These are phyloP conservation scores for Penaeus chinensis DNA, from an alignment of 1,140 invertebrate species.

Conservation along the genomic window DNA sequence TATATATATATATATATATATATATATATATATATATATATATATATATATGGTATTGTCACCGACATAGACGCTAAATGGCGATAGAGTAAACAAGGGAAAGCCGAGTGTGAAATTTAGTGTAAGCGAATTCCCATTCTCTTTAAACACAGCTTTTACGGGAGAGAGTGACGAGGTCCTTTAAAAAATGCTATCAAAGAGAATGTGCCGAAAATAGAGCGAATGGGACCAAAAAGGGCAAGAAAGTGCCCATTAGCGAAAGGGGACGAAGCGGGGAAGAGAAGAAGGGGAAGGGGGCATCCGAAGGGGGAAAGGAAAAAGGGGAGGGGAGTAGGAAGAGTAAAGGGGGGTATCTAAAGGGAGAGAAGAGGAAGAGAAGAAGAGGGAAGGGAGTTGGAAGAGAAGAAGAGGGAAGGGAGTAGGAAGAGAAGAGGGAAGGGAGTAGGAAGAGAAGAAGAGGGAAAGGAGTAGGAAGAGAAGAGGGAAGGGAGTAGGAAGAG, in stretches of 20 bases:
- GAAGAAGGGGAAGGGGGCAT: neutral
- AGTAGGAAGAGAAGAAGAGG: neutral
- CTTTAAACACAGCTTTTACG: too few species aligned
- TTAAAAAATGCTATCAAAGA: too few species aligned
- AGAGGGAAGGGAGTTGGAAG: neutral
- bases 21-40: too few species aligned
- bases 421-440: neutral
- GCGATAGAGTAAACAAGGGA: too few species aligned
- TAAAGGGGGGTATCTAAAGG: neutral
- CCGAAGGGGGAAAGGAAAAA: neutral
- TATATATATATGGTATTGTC: too few species aligned
- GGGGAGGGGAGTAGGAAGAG: neutral
- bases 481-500: neutral
- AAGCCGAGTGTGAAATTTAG: too few species aligned
- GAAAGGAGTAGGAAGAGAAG: neutral
- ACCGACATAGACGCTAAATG: too few species aligned
- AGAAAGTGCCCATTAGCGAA: neutral
- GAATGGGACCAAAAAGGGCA: too few species aligned
- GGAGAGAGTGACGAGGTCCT: too few species aligned
- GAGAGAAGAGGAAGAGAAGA: neutral
- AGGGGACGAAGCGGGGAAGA: neutral
- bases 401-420: neutral
- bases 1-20: too few species aligned
- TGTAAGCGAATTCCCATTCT: too few species aligned
- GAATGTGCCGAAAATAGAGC: too few species aligned